Base-by-base conservation (phyloP, 2,113 vertebrate genomes). In the Ibidorhyncha struthersii region DNA sequence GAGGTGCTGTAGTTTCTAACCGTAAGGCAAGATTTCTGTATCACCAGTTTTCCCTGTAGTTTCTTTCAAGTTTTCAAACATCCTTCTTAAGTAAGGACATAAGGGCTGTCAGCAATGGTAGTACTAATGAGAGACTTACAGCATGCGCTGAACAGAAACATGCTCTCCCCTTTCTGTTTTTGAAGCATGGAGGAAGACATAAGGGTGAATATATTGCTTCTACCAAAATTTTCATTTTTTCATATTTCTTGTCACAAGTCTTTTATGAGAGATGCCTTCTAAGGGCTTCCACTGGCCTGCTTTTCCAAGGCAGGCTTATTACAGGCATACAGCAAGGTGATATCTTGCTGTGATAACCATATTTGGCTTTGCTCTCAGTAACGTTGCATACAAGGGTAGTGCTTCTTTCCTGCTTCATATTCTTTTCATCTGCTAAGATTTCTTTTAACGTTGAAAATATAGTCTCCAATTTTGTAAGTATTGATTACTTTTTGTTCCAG, bases 21-120 rank as follows among this genome's bases (percentile, higher is more conserved):
- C 0, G 0, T 79, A 84, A 95, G 83, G 77, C 52, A 92, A 76
- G 56, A 93, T 84, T 92, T 95, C 63, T 78, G 52, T 86, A 86
- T 81, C 88, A 72, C 70, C 78, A 89, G 52, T 90, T 92, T 92
- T 92, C 90, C 92, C 47, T 93, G 90, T 84, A 84, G 70, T 76
- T 86, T 86, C 63, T 96, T 92, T 90, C 34, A 89, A 82, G 83
- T 94, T 93, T 94, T 87, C 77, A 79, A 86, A 67, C 67, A 59
- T 86, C 63, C n/a, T 85, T 95, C 52, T 79, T 56, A 85, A 87
- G 36, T 72, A 80, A 73, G 36, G 66, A 62, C 34, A 8, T 69
- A 41, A 94, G 71, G 4, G 4, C 63, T 95, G 87, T 88, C 78
- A 85, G 80, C 55, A 80, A 20, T 29, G 34, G 32, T 87, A 43